Conservation (phyloP, 2,888 invertebrate species). For the Amblyjoppa proteus region DNA sequence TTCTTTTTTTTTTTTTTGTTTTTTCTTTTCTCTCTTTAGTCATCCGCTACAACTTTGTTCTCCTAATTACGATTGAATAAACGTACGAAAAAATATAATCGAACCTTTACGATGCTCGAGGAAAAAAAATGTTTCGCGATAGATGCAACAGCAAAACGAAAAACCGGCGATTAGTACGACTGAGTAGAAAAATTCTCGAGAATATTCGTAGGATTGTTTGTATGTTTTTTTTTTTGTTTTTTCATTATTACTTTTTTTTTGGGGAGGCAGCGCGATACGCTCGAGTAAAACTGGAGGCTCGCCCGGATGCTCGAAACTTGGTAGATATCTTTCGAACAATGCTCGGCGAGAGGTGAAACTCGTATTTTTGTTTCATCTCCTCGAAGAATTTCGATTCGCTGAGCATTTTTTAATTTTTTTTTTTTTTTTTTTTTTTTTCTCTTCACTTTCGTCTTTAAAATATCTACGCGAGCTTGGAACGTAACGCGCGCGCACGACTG, state of each 20-base stretch:
- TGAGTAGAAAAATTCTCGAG: slow-evolving; percentile 14
- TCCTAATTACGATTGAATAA: neutral
- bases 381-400: slow-evolving; percentile 4
- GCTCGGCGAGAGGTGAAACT: neutral
- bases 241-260: neutral
- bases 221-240: neutral
- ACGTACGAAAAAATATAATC: neutral
- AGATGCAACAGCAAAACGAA: slow-evolving; percentile 9
- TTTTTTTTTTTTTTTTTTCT: neutral
- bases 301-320: slow-evolving; percentile 44
- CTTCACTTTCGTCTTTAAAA: slow-evolving; percentile 1
- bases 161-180: neutral
- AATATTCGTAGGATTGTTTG: neutral
- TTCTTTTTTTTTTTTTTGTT: neutral
- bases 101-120: neutral
- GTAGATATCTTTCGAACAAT: slow-evolving; percentile 18
- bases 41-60: neutral
- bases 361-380: neutral
- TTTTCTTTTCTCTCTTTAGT: neutral
- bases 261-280: slow-evolving; percentile 21
- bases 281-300: slow-evolving; percentile 58
- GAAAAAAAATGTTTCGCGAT: slow-evolving; percentile 1
- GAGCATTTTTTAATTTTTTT: slow-evolving; percentile 1
- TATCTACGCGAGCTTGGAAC: slow-evolving; percentile 52
- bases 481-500: slow-evolving; percentile 48